Conservation (phyloP, 2,888 invertebrate genomes). For the Dicyrtoma fusca region DNA sequence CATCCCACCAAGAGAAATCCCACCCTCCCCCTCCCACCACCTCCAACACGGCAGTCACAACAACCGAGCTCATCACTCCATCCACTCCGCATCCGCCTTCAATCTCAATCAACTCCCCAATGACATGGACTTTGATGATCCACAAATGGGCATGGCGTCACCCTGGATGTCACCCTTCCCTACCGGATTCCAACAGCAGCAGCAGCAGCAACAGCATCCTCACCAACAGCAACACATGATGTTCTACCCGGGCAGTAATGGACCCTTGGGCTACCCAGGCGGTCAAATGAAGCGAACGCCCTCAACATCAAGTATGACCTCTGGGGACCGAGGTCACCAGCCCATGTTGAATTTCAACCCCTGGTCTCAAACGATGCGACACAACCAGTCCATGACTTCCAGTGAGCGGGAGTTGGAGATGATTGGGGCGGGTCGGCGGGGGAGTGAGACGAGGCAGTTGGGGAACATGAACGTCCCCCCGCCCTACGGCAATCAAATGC, state of each 20-base stretch:
- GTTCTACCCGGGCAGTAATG: constrained; percentile 5
- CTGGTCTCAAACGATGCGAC: constrained; percentile 31
- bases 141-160: background rate
- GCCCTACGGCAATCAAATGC: constrained; percentile 42
- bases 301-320: constrained; percentile 51
- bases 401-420: constrained; percentile 41
- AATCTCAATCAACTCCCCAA: constrained; percentile 45
- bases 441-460: constrained; percentile 46
- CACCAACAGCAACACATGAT: constrained; percentile 10
- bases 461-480: background rate
- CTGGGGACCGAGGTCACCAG: constrained; percentile 36
- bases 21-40: constrained; percentile 11
- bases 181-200: constrained; percentile 33
- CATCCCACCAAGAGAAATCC: constrained; percentile 46
- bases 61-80: constrained; percentile 23
- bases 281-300: constrained; percentile 51
- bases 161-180: constrained; percentile 44
- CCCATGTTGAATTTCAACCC: constrained; percentile 43
- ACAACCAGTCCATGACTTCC: constrained; percentile 1
- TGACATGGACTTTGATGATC: background rate
- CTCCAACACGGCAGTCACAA: constrained; percentile 32
- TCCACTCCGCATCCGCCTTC: constrained; percentile 49
- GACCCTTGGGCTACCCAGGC: constrained; percentile 14
- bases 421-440: constrained; percentile 40
- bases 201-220: constrained; percentile 17